These are phyloP conservation scores for Ophioninae sp. DNA, from an alignment of 2,888 invertebrate species.

Conservation along the genomic window DNA sequence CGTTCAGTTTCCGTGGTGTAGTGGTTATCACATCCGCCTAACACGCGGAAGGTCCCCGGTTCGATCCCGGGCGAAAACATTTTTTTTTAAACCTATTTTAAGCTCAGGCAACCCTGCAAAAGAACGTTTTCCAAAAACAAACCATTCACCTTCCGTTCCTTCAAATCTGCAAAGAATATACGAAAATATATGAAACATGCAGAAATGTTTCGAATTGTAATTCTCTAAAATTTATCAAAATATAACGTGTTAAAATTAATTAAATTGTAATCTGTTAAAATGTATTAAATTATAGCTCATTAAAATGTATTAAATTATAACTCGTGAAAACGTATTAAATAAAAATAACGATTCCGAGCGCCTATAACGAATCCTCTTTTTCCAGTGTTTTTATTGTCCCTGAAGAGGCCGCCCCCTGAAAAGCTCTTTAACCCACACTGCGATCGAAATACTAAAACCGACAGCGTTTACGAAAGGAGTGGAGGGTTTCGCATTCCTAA, in stretches of 20 bases:
- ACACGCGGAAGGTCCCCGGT: slow-evolving; percentile 96
- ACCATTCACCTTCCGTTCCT: neutral
- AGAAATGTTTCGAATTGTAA: neutral
- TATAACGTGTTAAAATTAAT: too few relatives aligned
- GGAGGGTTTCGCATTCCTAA: too few relatives aligned
- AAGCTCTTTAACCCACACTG: too few relatives aligned
- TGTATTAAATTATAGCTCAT: too few relatives aligned
- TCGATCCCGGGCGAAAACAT: slow-evolving; percentile 94
- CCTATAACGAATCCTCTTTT: neutral
- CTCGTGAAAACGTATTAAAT: too few relatives aligned
- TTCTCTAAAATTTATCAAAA: neutral
- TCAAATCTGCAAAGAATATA: neutral
- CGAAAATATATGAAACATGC: neutral
- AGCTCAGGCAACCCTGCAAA: neutral
- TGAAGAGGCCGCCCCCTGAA: neutral
- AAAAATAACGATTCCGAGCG: neutral
- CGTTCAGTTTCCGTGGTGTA: slow-evolving; percentile 90
- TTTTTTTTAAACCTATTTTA: slow-evolving; percentile 62
- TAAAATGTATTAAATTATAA: too few relatives aligned
- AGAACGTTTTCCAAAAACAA: neutral
- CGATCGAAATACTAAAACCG: too few relatives aligned
- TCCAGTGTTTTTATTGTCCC: neutral
- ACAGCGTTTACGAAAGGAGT: too few relatives aligned
- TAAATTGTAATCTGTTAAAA: too few relatives aligned
- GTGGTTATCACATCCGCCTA: slow-evolving; percentile 96